Evolutionary conservation across 2,888 invertebrate species (phyloP), one percentile per base, ranked within the genome.

Genomic region (Bombyx huttoni): DNA sequence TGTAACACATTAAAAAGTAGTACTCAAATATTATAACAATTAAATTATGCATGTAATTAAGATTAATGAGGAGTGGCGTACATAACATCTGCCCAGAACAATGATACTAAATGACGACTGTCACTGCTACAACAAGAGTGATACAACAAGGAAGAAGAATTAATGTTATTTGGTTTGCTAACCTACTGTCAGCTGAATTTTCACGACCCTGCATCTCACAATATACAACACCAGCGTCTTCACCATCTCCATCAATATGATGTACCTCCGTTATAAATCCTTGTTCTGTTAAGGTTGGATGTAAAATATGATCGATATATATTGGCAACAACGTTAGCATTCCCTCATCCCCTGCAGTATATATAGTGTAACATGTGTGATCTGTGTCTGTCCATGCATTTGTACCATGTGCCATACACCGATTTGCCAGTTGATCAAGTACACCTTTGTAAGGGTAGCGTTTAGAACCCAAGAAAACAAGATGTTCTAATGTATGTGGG

Each of bases 191-290:
- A 6, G 94, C 94, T n/a, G 90, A 91, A 75, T 95, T 96, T 75
- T 96, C 96, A 35, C 91, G 75, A 0, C 94, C 95, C 79, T 96
- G 97, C 95, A 97, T 97, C 87, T 98, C 98, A 77, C 96, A 96
- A 75, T 98, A 98, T n/a, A 98, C 97, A 12, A 98, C 96, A 13
- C 98, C 98, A 10, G 94, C 96, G 88, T 98, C 94, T 59, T 95
- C 93, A 0, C 97, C 98, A 55, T 94, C 92, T 0, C 93, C 94
- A 64, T 94, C 96, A 56, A 98, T 90, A 74, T 98, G 97, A 78
- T 98, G 96, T 0, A 98, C 97, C 85, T 98, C 98, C 0, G 97
- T 98, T 34, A 92, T 85, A 73, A 92, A 98, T 3, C 92, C 96
- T 58, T 94, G 90, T 60, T 96, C 94, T 45, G 93, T 94, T 13